phyloP scores from a whole-genome alignment of 2,113 vertebrate species.

The Lontra canadensis region DNA sequence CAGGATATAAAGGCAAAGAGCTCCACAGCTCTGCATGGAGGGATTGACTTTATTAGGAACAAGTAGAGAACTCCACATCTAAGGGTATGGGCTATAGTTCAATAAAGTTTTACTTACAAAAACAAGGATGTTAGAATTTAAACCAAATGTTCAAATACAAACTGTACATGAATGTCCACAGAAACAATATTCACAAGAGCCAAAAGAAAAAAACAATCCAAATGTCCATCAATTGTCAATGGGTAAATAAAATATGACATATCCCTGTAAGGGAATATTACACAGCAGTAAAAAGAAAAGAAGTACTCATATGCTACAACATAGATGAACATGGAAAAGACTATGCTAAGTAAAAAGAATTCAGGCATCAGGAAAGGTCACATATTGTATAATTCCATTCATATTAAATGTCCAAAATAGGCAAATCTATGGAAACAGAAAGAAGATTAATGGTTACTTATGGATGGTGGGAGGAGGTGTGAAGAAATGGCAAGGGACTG shows the following conservation, averaged over 20 bases:
- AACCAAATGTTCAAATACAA: neutral
- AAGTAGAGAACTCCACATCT: neutral
- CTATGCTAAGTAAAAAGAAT: neutral
- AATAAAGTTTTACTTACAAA: neutral
- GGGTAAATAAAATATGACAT: neutral
- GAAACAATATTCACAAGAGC: neutral
- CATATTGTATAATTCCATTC: neutral
- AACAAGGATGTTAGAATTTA: neutral
- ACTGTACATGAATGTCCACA: neutral
- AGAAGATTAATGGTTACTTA: neutral
- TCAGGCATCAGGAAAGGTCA: neutral
- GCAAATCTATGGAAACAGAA: slow-evolving; percentile 4
- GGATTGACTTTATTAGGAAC: neutral
- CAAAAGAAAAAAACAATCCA: neutral
- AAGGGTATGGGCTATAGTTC: neutral
- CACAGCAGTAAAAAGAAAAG: neutral
- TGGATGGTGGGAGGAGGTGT: neutral
- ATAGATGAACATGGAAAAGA: neutral
- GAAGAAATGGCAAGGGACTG: neutral
- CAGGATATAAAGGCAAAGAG: neutral
- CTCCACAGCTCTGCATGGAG: neutral
- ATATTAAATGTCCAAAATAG: neutral
- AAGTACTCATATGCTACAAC: neutral
- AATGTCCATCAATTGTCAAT: neutral
- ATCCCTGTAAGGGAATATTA: neutral